Base-by-base conservation (phyloP, 2,797 vertebrate species). In the Hylomyscus alleni region DNA sequence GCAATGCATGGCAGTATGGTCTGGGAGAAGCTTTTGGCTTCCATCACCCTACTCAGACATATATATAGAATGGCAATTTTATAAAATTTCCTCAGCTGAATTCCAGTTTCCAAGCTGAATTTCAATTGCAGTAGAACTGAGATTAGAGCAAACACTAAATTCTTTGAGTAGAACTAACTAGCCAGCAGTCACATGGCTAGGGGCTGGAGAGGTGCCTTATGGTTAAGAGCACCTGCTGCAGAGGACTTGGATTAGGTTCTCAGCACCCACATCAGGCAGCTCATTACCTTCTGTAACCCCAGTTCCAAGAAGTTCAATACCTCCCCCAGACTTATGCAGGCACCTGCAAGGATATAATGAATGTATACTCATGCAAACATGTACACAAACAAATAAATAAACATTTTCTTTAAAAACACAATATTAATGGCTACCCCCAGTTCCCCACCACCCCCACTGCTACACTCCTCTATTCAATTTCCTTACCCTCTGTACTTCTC, bases 21-120 rank as follows among this genome's bases (percentile, higher is more conserved):
- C 78, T 95, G 47, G 60, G 37, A 81, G 3, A 19, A 4, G 69
- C 40, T 65, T 78, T n/a, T 80, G 67, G 15, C 29, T 81, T 85
- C 26, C 17, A 60, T 89, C 77, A 31, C 67, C 69, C 13, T 69
- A 12, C 58, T 50, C 77, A 52, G 17, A 54, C 17, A 80, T 26
- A 62, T 26, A 62, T 69, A 31, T 17, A 96, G 81, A 93, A 87
- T 87, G 34, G 31, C 34, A 77, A 89, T 93, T 91, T 44, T 7
- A 56, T 54, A 76, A 91, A 78, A 89, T 90, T 20, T 62, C 17
- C 26, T 80, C n/a, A 44, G 22, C 75, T 94, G 11, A 89, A 93
- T 87, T 69, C 69, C 50, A 91, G 24, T 86, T 96, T 85, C 54
- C 52, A 85, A 93, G 52, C 40, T 89, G 76, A 85, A 75, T 84